Conservation (phyloP, 53 echinoderm and acorn worm genomes). For the Temnopleurus reevesii region DNA sequence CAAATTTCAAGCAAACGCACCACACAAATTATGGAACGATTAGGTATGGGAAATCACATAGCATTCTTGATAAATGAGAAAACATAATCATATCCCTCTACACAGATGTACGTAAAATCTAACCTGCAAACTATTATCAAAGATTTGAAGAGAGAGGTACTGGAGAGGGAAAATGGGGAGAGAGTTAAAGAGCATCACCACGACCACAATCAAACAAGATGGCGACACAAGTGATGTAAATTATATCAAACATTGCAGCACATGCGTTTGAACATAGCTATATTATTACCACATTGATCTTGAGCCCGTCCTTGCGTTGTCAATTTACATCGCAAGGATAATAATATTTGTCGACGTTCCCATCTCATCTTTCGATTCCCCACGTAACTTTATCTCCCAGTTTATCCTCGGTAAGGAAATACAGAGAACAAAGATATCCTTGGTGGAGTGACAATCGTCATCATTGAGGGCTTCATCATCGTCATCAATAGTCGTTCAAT, state of each 20-base stretch:
- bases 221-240: slow-evolving; percentile 31
- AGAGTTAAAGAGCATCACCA: neutral
- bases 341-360: slow-evolving; percentile 47
- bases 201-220: neutral
- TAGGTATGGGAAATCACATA: too few relatives aligned
- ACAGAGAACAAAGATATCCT: neutral
- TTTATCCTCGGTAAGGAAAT: neutral
- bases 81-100: too few relatives aligned
- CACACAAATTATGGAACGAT: too few relatives aligned
- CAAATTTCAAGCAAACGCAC: too few relatives aligned
- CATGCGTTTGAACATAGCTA: slow-evolving; percentile 20
- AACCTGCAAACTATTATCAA: too few relatives aligned
- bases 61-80: too few relatives aligned
- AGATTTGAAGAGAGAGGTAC: neutral
- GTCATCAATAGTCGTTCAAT: neutral
- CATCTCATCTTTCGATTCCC: neutral
- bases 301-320: neutral
- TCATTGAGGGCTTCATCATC: slow-evolving; percentile 7
- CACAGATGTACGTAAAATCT: too few relatives aligned
- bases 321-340: neutral
- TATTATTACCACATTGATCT: slow-evolving; percentile 36
- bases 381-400: slow-evolving; percentile 21
- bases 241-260: slow-evolving; percentile 18
- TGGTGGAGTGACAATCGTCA: neutral
- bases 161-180: neutral